Evolutionary conservation across 1,140 invertebrate species (phyloP).

Genomic region (Trichomalopsis sarcophagae): DNA sequence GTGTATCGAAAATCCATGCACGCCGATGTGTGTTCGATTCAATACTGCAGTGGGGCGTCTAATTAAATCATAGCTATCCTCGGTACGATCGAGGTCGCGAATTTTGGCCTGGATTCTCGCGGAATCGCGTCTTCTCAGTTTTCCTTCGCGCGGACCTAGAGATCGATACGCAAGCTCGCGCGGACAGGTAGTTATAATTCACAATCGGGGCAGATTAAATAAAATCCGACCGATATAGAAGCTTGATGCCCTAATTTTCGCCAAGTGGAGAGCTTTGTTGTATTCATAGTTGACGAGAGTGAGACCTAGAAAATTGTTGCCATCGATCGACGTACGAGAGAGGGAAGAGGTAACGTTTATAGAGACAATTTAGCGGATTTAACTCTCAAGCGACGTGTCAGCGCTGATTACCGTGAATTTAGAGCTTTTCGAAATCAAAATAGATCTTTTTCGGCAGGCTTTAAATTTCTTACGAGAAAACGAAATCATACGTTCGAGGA

Average conservation of each 20-base stretch:
- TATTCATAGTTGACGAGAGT: neutral
- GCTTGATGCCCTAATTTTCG: conserved; percentile 24
- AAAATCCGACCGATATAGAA: neutral
- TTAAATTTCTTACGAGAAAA: neutral
- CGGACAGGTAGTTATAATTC: conserved; percentile 6
- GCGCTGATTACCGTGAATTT: too few species aligned
- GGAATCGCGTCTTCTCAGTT: neutral
- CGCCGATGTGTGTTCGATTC: neutral
- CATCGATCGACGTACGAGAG: neutral
- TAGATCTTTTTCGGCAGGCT: neutral
- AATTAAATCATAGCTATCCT: conserved; percentile 5
- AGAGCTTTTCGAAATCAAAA: neutral
- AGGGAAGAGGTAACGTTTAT: neutral
- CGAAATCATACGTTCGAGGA: too few species aligned
- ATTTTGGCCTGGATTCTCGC: conserved; percentile 1
- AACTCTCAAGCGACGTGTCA: too few species aligned
- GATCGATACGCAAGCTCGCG: neutral
- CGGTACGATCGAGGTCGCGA: neutral
- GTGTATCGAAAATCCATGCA: conserved; percentile 8
- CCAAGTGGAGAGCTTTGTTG: neutral
- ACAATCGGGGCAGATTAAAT: neutral
- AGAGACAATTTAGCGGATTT: too few species aligned
- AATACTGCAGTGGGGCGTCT: neutral
- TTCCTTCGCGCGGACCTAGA: neutral
- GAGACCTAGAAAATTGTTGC: neutral